Evolutionary conservation across 2,888 invertebrate species (phyloP).

Genomic region (Dascillus cervinus): DNA sequence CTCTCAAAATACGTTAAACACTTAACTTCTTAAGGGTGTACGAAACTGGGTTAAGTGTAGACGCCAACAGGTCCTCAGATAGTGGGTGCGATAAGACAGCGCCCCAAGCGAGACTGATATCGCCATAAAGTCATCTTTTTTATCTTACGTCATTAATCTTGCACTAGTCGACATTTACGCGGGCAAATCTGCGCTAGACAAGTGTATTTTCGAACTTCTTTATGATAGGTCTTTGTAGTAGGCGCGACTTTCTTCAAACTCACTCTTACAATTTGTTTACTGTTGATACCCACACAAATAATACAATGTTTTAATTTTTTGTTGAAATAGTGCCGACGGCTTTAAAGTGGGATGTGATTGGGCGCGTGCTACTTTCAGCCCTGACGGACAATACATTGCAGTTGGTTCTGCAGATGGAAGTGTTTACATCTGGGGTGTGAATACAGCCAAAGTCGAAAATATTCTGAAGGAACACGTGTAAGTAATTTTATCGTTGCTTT

Average conservation of each 20-base stretch:
- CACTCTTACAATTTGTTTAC: too few species aligned
- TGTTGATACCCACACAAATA: too few species aligned
- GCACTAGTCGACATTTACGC: constrained; percentile 24
- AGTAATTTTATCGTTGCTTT: constrained; percentile 34
- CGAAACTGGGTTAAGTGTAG: constrained; percentile 28
- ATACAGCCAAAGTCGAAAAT: constrained; percentile 65
- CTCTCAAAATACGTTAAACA: constrained; percentile 24
- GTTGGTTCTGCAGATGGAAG: constrained; percentile 90
- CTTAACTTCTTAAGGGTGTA: constrained; percentile 18
- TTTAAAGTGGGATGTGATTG: constrained; percentile 96
- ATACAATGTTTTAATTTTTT: too few species aligned
- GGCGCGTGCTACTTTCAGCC: constrained; percentile 87
- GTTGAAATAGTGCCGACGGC: constrained; percentile 85
- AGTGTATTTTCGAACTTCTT: constrained; percentile 22
- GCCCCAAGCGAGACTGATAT: constrained; percentile 25
- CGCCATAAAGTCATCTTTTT: constrained; percentile 33
- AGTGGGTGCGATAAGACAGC: constrained; percentile 20
- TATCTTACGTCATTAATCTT: constrained; percentile 35
- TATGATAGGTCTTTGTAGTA: too few species aligned
- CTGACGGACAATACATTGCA: constrained; percentile 79
- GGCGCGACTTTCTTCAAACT: too few species aligned
- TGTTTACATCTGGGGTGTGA: constrained; percentile 86
- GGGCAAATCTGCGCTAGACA: constrained; percentile 22
- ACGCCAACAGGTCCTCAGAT: constrained; percentile 32
- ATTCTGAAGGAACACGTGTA: constrained; percentile 76